Evolutionary conservation across 2,888 invertebrate species (phyloP), one percentile per base, ranked within the genome.

Genomic region (Agriopis marginaria): DNA sequence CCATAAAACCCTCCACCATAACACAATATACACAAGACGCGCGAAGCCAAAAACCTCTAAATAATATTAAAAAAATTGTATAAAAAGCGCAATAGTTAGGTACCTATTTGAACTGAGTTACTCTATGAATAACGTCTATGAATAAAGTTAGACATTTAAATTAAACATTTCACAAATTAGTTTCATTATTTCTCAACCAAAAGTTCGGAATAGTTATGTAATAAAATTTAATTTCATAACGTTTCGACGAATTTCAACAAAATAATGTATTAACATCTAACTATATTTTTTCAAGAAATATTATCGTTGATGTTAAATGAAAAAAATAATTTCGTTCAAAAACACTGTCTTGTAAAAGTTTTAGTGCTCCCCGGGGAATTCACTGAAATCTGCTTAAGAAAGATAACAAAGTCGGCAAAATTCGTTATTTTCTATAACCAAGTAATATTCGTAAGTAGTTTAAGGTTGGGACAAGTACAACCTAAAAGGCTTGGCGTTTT

Each of bases 241-340:
- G 9, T 9, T 55, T 55, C 9, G 55, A 6, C 23, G 3, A 9
- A 55, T 42, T 14, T 14, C 10, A 32, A 32, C 42, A 17, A 56
- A 56, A 42, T 39, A 54, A 40, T 51, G 32, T n/a, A 32, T 12
- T 14, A 32, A 32, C 32, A 12, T 44, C 9, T 45, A 14, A 0
- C 42, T 7, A 17, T 23, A 58, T 50, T 50, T 44, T 56, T 42
- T 14, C 17, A 59, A 63, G 58, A 60, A 68, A 59, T 58, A 58
- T 56, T 40, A 39, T 49, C 58, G 60, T 50, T n/a, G 47, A 9
- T 14, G 42, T 51, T 65, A 55, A 49, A 49, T 66, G 58, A 68
- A 70, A 72, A n/a, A 73, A 72, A 71, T 73, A 68, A 74, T 74
- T 75, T 64, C 71, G 53, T 70, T 64, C 59, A 71, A 75, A 73